Conservation (phyloP, 1,140 invertebrate species). For the Helicoverpa armigera region DNA sequence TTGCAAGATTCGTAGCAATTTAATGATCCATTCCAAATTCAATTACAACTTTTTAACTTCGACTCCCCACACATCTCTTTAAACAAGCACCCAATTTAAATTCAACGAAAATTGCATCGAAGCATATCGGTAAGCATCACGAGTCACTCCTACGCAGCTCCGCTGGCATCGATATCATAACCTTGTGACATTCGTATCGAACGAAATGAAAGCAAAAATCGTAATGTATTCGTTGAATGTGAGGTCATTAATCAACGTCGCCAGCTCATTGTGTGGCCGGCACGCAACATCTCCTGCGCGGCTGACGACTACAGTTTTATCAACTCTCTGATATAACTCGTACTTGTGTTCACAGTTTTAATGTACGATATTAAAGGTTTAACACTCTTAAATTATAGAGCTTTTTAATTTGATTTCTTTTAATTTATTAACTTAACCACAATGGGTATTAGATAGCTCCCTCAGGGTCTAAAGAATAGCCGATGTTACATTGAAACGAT, state of each 20-base stretch:
- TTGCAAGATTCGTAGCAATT: neutral
- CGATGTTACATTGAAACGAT: no score
- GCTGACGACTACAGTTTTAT: slow-evolving; percentile 75
- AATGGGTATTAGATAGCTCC: no score
- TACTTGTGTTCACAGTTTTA: slow-evolving; percentile 44
- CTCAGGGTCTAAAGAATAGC: no score
- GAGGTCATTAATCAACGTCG: slow-evolving; percentile 84
- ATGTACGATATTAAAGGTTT: slow-evolving; percentile 15
- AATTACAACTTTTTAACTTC: neutral
- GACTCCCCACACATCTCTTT: neutral
- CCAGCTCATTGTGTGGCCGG: slow-evolving; percentile 83
- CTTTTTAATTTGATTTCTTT: neutral
- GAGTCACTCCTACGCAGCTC: slow-evolving; percentile 53
- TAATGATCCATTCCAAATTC: slow-evolving; percentile 3
- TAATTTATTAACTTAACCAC: neutral
- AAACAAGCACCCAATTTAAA: slow-evolving; percentile 36
- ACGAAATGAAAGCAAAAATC: slow-evolving; percentile 86
- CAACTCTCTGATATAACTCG: slow-evolving; percentile 64
- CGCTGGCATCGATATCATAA: slow-evolving; percentile 82
- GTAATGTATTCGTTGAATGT: slow-evolving; percentile 86
- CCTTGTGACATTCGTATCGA: slow-evolving; percentile 85
- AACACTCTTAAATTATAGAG: slow-evolving; percentile 1
- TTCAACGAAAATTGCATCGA: slow-evolving; percentile 44
- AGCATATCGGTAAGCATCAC: slow-evolving; percentile 32
- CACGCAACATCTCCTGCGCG: slow-evolving; percentile 80